These are phyloP conservation scores for Neoitamus cyanurus DNA, from an alignment of 2,888 invertebrate species.

Conservation along the genomic window DNA sequence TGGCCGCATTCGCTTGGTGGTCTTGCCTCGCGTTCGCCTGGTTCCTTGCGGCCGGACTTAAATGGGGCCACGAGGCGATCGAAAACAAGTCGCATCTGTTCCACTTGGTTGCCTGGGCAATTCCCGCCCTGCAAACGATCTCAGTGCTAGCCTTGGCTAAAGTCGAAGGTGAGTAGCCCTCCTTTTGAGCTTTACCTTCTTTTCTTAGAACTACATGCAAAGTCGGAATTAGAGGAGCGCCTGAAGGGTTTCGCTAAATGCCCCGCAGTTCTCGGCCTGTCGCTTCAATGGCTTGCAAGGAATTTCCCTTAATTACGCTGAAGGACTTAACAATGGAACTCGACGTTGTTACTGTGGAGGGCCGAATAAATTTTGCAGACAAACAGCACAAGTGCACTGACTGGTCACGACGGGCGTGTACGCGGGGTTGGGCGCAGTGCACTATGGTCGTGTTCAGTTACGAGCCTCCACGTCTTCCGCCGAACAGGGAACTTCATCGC, in stretches of 20 bases:
- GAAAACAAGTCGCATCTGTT: constrained; percentile 97
- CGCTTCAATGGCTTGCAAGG: background rate
- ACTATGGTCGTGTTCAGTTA: background rate
- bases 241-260: background rate
- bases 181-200: background rate
- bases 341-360: background rate
- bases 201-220: background rate
- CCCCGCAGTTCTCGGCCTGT: background rate
- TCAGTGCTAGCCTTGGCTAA: constrained; percentile 94
- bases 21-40: constrained; percentile 94
- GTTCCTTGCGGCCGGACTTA: constrained; percentile 95
- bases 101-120: constrained; percentile 97
- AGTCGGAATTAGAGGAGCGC: background rate
- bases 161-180: constrained; percentile 81
- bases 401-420: background rate
- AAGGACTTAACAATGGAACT: background rate
- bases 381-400: background rate
- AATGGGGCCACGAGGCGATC: constrained; percentile 98
- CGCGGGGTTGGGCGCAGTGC: background rate
- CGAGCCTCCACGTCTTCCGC: background rate
- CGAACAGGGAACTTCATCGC: no score
- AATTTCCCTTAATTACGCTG: background rate
- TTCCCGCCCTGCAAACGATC: constrained; percentile 95
- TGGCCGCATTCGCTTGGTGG: constrained; percentile 99
- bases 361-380: background rate